phyloP scores from a whole-genome alignment of 2,797 vertebrate genomes.

The Peromyscus aztecus region DNA sequence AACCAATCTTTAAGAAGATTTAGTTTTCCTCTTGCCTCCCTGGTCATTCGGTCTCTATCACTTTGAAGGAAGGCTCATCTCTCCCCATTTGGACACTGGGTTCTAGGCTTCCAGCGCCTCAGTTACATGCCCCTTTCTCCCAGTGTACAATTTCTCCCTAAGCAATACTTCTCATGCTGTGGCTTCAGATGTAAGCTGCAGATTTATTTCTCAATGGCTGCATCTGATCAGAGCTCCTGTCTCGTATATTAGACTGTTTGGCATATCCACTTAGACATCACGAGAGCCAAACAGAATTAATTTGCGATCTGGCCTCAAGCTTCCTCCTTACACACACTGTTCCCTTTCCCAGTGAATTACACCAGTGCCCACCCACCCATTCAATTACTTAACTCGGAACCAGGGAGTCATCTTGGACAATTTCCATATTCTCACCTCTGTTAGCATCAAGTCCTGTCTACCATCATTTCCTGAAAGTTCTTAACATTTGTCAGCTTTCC shows the following conservation, averaged over 20 bases:
- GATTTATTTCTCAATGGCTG: constrained; percentile 50
- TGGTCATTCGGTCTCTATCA: background rate
- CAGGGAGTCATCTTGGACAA: background rate
- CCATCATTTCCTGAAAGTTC: background rate
- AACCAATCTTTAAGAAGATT: background rate
- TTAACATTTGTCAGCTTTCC: background rate
- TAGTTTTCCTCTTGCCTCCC: background rate
- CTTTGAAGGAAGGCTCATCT: background rate
- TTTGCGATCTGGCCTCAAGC: background rate
- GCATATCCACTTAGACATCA: background rate
- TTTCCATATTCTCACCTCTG: background rate
- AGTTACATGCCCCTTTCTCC: background rate
- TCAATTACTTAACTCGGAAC: constrained; percentile 39
- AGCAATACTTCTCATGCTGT: background rate
- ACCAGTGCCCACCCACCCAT: background rate
- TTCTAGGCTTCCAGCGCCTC: background rate
- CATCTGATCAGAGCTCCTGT: constrained; percentile 7
- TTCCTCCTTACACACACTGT: background rate
- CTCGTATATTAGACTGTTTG: background rate
- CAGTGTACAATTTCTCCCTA: background rate
- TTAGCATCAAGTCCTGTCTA: background rate
- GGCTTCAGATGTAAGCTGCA: background rate
- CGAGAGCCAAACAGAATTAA: constrained; percentile 54
- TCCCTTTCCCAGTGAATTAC: constrained; percentile 4
- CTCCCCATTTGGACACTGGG: background rate